Percentiles rank a stretch among this genome's conserved stretches.
Conservation (phyloP, 1,140 invertebrate genomes). For the Platorchestia sp. region DNA sequence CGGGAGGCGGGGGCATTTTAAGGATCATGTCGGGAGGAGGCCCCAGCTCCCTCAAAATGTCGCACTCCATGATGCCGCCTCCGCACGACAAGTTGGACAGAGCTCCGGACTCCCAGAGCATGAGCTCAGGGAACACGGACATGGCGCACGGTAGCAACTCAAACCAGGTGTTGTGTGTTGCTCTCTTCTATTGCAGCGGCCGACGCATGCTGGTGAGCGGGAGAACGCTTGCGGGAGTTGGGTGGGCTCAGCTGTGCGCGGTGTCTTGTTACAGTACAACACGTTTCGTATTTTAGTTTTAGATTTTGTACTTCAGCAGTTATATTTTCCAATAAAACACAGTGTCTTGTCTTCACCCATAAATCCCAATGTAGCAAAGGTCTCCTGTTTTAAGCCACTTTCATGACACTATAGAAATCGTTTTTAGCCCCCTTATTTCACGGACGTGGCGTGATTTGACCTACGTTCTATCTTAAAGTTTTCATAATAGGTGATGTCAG, state of each 20-base stretch:
- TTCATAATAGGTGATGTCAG: not conserved
- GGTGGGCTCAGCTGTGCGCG: not conserved
- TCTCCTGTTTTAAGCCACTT: not conserved
- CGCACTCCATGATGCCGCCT: conserved; percentile 67
- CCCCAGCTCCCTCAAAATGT: conserved; percentile 74
- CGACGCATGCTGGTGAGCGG: not conserved
- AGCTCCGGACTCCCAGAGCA: conserved; percentile 59
- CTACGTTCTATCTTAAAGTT: not conserved
- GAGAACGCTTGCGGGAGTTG: not conserved
- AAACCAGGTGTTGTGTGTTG: not conserved
- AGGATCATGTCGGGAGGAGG: conserved; percentile 85
- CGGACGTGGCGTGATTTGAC: not conserved
- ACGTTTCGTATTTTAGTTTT: too few relatives aligned
- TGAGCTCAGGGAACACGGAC: conserved; percentile 62
- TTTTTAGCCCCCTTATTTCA: not conserved
- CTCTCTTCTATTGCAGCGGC: not conserved
- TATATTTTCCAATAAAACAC: too few relatives aligned
- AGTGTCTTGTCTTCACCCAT: too few relatives aligned
- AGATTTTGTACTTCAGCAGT: too few relatives aligned
- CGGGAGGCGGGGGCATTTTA: conserved; percentile 84
- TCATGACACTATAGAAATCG: not conserved
- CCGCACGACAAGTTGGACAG: conserved; percentile 63
- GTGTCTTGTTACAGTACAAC: too few relatives aligned
- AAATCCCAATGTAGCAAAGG: not conserved
- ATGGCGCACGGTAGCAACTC: not conserved